Base-by-base conservation (phyloP, 2,113 vertebrate genomes). In the Coregonus clupeaformis region DNA sequence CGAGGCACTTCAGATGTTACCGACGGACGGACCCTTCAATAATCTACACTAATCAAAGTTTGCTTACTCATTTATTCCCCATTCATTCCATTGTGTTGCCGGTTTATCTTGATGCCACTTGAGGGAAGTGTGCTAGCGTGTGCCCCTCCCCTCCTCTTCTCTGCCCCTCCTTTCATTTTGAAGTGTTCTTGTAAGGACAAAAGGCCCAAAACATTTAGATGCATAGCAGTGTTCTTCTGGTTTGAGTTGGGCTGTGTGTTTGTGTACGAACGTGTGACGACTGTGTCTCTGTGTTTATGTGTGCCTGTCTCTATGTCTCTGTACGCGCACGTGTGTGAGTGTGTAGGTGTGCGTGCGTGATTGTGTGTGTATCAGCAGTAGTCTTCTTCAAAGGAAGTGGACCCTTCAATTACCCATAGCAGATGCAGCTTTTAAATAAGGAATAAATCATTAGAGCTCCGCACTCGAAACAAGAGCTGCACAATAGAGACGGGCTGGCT, bases 401-500 rank as follows among this genome's bases (percentile, higher is more conserved):
- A 69, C 76, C 62, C 65, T 90, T 92, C 92, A 93, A 93, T 94
- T 91, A 93, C 90, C 77, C 91, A 92, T 92, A 85, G 84, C 88
- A 92, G 88, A 94, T 92, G 89, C 83, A 90, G 83, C 76, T 88
- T 90, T 93, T 93, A 93, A 94, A 93, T 90, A 92, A 85, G 78
- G 86, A 85, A 85, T 80, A 86, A 81, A 91, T 89, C 84, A 90
- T 89, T 80, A 88, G 91, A 92, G 90, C 82, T 63, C 57, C 78
- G 68, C 87, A 87, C 86, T 86, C 82, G n/a, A 77, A 59, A 6
- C 1, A 30, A 60, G 57, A 60, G 57, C 60, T 22, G 47, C 86
- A 92, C 85, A 92, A 91, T 84, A 75, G 86, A 62, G 0, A n/a
- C 20, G 64, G 3, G 80, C 71, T 71, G 77, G 82, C 71, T 27